phyloP scores from a whole-genome alignment of 2,888 invertebrate genomes.

The Myathropa florea region DNA sequence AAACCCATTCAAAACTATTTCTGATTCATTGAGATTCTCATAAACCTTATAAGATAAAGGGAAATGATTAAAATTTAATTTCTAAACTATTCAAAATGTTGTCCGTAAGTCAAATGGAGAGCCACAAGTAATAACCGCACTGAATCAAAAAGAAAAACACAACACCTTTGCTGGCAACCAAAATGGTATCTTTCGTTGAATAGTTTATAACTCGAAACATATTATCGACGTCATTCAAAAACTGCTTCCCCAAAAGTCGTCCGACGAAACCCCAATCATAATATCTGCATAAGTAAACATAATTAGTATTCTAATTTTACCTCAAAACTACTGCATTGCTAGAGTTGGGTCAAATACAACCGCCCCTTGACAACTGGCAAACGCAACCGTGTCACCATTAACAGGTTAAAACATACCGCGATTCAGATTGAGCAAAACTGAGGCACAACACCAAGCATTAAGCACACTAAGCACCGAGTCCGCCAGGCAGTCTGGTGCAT shows the following conservation, averaged over 20 bases:
- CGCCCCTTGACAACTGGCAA: not conserved
- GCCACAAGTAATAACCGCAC: not conserved
- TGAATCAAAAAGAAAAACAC: not conserved
- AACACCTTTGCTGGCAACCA: not conserved
- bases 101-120: too few species aligned
- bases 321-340: slow-evolving; percentile 59
- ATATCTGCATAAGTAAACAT: slow-evolving; percentile 62
- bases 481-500: slow-evolving; percentile 67
- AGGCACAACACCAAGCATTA: not conserved
- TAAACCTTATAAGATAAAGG: not conserved
- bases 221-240: not conserved
- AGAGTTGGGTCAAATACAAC: slow-evolving; percentile 22
- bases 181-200: not conserved
- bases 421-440: slow-evolving; percentile 1
- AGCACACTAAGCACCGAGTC: slow-evolving; percentile 15
- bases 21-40: not conserved
- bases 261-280: not conserved
- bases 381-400: slow-evolving; percentile 53
- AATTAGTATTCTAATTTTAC: slow-evolving; percentile 67
- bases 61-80: not conserved
- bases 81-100: not conserved
- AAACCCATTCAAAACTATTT: not conserved
- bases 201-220: not conserved
- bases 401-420: slow-evolving; percentile 60
- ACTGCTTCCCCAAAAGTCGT: not conserved